Evolutionary conservation across 2,797 vertebrate genomes (phyloP).

Genomic region (Echeneis naucrates): DNA sequence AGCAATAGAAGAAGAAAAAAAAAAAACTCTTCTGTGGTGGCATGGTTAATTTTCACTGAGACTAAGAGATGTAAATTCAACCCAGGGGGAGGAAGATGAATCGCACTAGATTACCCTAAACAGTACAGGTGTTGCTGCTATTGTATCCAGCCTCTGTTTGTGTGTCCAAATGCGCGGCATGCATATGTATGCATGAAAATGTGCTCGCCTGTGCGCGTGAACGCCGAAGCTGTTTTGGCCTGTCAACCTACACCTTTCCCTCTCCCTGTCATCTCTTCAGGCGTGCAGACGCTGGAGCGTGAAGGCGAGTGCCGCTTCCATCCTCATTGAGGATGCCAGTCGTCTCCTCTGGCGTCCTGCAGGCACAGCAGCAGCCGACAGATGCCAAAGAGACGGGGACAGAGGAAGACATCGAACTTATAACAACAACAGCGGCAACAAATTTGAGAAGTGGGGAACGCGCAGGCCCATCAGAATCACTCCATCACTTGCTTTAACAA

Average conservation of each 20-base stretch:
- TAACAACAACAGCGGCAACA: slow-evolving; percentile 58
- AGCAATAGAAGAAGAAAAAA: slow-evolving; percentile 3
- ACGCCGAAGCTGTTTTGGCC: slow-evolving; percentile 62
- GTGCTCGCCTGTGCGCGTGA: slow-evolving; percentile 40
- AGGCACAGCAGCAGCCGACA: slow-evolving; percentile 65
- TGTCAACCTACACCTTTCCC: slow-evolving; percentile 77
- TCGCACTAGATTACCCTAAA: slow-evolving; percentile 19
- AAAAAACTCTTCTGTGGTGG: not conserved
- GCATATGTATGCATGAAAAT: slow-evolving; percentile 54
- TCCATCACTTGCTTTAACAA: slow-evolving; percentile 55
- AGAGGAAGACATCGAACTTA: slow-evolving; percentile 66
- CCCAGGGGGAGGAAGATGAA: not conserved
- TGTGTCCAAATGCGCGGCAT: slow-evolving; percentile 19
- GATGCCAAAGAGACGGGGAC: slow-evolving; percentile 57
- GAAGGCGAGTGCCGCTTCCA: slow-evolving; percentile 62
- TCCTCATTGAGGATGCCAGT: slow-evolving; percentile 71
- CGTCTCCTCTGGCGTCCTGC: slow-evolving; percentile 71
- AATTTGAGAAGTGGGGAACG: slow-evolving; percentile 49
- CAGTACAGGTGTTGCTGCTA: slow-evolving; percentile 14
- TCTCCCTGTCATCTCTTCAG: slow-evolving; percentile 76
- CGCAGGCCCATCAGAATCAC: slow-evolving; percentile 44
- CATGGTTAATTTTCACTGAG: not conserved
- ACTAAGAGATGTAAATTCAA: not conserved
- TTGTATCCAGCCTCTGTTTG: slow-evolving; percentile 16
- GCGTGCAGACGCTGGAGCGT: slow-evolving; percentile 64